phyloP scores from a whole-genome alignment of 2,888 invertebrate genomes.

The Xylota sylvarum region DNA sequence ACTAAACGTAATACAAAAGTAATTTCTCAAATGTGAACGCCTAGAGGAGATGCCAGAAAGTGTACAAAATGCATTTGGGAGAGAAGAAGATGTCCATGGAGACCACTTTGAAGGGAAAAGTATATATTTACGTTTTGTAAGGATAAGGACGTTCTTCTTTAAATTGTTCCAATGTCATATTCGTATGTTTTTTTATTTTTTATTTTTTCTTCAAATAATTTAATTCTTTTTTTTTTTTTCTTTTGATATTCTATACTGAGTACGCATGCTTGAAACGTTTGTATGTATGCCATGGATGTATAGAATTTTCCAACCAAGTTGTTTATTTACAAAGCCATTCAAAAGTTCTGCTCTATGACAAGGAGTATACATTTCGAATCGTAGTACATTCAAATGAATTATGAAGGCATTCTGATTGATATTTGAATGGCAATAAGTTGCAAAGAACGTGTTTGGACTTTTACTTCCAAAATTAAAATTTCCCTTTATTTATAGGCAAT shows the following conservation, averaged over 20 bases:
- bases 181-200: slow-evolving; percentile 32
- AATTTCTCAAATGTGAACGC: slow-evolving; percentile 59
- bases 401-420: slow-evolving; percentile 62
- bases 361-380: slow-evolving; percentile 4
- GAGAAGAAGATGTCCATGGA: slow-evolving; percentile 60
- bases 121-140: slow-evolving; percentile 15
- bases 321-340: slow-evolving; percentile 47
- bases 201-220: slow-evolving; percentile 52
- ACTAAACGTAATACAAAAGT: slow-evolving; percentile 60
- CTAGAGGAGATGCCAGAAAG: slow-evolving; percentile 32
- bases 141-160: slow-evolving; percentile 1
- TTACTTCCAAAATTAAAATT: slow-evolving; percentile 18
- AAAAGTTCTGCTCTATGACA: slow-evolving; percentile 18
- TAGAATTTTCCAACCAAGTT: slow-evolving; percentile 28
- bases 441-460: slow-evolving; percentile 29
- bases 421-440: slow-evolving; percentile 59
- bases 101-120: slow-evolving; percentile 23
- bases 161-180: slow-evolving; percentile 44
- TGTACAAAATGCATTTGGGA: slow-evolving; percentile 50
- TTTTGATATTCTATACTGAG: neutral
- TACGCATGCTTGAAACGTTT: slow-evolving; percentile 40
- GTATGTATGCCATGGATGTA: slow-evolving; percentile 22
- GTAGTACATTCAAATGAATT: slow-evolving; percentile 37
- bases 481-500: slow-evolving; percentile 40
- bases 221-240: slow-evolving; percentile 22